Conservation (phyloP, 2,113 vertebrate species). For the Pardalotus punctatus region DNA sequence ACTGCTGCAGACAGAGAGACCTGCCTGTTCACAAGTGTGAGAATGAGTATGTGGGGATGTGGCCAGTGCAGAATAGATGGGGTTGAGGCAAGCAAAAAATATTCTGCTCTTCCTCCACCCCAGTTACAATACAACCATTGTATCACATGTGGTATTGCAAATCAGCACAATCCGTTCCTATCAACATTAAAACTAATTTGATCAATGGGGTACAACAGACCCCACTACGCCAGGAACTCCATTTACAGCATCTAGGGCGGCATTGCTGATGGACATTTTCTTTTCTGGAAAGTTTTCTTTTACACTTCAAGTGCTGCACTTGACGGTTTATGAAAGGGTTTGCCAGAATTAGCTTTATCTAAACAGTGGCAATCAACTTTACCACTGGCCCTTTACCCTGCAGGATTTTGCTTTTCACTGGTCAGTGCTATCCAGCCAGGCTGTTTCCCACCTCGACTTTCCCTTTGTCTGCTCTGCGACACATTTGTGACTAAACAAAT, state of each 20-base stretch:
- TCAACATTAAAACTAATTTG: background rate
- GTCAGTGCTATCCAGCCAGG: background rate
- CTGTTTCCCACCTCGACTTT: background rate
- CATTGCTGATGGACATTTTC: background rate
- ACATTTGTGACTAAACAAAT: slow-evolving; percentile 41
- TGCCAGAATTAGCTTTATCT: background rate
- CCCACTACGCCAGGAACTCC: background rate
- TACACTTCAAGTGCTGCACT: background rate
- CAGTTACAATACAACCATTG: background rate
- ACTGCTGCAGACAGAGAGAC: background rate
- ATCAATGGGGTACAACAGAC: background rate
- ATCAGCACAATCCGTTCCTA: background rate
- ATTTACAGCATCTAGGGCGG: background rate
- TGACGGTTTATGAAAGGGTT: background rate
- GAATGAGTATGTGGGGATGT: background rate
- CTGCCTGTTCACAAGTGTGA: background rate
- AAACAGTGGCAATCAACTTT: background rate
- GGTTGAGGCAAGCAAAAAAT: background rate
- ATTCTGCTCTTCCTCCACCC: background rate
- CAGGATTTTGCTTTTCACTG: background rate
- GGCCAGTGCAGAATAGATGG: background rate
- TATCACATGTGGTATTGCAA: background rate
- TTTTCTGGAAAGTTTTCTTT: background rate
- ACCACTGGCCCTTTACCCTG: background rate
- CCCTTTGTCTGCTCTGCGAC: slow-evolving; percentile 54